Evolutionary conservation across 2,113 vertebrate species (phyloP).

Genomic region (Periophthalmodon schlosseri): DNA sequence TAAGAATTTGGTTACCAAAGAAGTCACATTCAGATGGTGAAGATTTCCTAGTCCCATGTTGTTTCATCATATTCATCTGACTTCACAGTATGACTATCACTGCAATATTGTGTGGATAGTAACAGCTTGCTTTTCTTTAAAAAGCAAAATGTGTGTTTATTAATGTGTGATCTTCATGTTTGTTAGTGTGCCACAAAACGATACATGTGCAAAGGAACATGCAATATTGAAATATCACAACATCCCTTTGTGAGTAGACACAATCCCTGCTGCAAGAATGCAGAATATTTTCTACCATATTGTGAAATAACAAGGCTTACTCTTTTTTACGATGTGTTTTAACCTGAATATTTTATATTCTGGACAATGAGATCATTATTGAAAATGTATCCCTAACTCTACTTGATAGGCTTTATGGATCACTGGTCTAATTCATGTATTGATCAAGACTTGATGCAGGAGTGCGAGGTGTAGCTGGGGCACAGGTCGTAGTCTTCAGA

Average conservation of each 20-base stretch:
- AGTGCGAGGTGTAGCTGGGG: conserved; percentile 54
- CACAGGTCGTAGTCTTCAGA: conserved; percentile 75
- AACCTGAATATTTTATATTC: background rate
- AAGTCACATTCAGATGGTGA: background rate
- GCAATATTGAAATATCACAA: background rate
- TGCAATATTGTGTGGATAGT: background rate
- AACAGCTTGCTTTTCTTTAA: too few relatives aligned
- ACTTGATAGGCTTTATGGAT: background rate
- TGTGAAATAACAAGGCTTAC: background rate
- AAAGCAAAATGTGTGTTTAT: too few relatives aligned
- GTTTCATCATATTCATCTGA: background rate
- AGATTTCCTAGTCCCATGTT: background rate
- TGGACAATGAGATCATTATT: background rate
- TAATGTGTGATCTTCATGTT: background rate
- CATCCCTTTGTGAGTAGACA: background rate
- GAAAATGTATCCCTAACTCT: background rate
- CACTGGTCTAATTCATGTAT: background rate
- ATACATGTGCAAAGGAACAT: too few relatives aligned
- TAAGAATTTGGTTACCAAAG: conserved; percentile 17
- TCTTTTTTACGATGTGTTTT: background rate
- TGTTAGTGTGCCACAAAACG: too few relatives aligned
- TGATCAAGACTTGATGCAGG: conserved; percentile 47
- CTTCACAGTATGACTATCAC: background rate
- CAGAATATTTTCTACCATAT: background rate
- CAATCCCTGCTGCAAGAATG: background rate